Conservation (phyloP, 2,888 invertebrate genomes). For the Latrodectus hesperus region DNA sequence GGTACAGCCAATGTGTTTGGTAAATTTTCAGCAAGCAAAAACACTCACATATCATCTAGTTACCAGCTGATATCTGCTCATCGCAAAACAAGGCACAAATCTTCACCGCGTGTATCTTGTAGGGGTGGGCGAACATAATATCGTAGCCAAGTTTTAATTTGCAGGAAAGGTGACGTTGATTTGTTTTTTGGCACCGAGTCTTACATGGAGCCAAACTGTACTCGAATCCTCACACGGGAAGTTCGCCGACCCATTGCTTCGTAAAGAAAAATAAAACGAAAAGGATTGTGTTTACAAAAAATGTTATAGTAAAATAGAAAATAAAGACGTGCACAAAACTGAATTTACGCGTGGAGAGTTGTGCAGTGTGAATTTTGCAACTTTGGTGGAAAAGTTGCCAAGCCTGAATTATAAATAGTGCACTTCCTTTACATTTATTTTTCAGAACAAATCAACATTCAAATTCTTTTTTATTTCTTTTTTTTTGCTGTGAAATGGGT, state of each 20-base stretch:
- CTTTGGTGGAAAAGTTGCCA: background rate
- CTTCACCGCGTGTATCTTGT: background rate
- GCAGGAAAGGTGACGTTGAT: slow-evolving; percentile 20
- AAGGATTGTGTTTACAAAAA: background rate
- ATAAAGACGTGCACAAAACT: background rate
- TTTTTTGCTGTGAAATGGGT: no score
- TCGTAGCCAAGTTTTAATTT: slow-evolving; percentile 36
- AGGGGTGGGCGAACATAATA: background rate
- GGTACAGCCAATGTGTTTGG: background rate
- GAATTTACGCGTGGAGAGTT: background rate
- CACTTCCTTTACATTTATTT: no score
- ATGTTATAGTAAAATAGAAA: background rate
- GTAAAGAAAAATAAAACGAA: background rate
- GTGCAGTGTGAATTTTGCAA: background rate
- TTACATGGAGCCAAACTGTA: background rate
- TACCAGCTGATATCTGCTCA: background rate
- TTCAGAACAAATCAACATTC: no score
- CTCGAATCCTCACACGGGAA: slow-evolving; percentile 1
- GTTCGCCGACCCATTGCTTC: slow-evolving; percentile 32
- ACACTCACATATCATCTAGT: background rate
- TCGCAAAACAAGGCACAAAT: background rate
- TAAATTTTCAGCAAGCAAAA: background rate
- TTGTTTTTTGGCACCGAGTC: slow-evolving; percentile 41
- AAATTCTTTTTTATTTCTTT: no score
- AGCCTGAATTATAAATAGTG: background rate